Percentiles rank a stretch among this genome's conserved stretches.
phyloP scores from a whole-genome alignment of 2,113 vertebrate genomes.

The Thunnus maccoyii region DNA sequence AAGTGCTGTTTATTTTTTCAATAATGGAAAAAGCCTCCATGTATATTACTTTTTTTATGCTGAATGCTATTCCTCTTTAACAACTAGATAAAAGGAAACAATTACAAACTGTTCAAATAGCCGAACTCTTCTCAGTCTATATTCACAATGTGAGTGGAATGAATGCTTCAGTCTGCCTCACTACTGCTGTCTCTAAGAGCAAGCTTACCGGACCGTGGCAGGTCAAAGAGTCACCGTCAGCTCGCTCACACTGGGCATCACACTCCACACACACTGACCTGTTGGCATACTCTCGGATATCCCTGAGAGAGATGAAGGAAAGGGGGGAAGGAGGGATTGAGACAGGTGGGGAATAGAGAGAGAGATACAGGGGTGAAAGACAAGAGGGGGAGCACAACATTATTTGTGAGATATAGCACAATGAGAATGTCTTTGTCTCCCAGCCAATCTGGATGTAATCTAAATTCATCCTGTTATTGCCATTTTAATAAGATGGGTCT shows the following conservation, averaged over 20 bases:
- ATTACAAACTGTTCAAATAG: constrained; percentile 1
- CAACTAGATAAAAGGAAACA: not conserved
- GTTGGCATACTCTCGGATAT: constrained; percentile 94
- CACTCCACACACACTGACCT: constrained; percentile 95
- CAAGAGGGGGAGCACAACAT: constrained; percentile 11
- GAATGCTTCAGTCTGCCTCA: not conserved
- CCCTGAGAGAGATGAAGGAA: constrained; percentile 83
- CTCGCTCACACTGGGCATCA: constrained; percentile 93
- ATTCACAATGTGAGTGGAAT: not conserved
- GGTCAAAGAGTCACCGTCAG: constrained; percentile 91
- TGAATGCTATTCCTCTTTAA: not conserved
- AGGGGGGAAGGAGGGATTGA: constrained; percentile 26
- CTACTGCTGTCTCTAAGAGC: not conserved
- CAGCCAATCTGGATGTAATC: not conserved
- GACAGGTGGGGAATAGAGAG: constrained; percentile 2
- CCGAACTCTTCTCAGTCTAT: not conserved
- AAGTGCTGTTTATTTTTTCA: not conserved
- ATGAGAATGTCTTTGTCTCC: not conserved
- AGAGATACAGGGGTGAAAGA: constrained; percentile 23
- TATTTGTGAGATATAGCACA: not conserved
- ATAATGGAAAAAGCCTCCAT: not conserved
- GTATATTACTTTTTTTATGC: not conserved
- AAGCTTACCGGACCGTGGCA: constrained; percentile 93
- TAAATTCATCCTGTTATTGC: no score
- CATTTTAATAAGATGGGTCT: not conserved